These are phyloP conservation scores for Hirtodrosophila histrioides DNA, from an alignment of 2,888 invertebrate species.

Conservation along the genomic window DNA sequence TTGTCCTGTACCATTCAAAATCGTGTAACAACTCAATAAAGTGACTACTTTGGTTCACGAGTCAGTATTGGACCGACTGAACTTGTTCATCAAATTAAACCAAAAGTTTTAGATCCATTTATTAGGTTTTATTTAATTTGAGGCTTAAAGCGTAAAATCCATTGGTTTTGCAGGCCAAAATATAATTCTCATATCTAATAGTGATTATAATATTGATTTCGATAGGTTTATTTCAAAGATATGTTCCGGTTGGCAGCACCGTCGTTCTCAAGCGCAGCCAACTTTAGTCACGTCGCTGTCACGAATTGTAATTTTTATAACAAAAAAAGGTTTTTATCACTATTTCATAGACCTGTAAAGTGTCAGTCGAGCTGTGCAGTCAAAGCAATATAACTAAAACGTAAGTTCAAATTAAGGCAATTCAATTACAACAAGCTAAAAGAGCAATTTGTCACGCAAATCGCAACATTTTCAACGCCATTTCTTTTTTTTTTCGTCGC, in stretches of 20 bases:
- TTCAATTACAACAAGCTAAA: neutral
- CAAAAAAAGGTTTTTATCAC: constrained; percentile 52
- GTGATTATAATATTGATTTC: constrained; percentile 14
- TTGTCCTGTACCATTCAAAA: too few species aligned
- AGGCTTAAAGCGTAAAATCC: too few species aligned
- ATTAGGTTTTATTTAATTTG: too few species aligned
- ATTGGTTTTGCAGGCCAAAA: too few species aligned
- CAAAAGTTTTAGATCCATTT: too few species aligned
- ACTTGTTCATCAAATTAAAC: too few species aligned
- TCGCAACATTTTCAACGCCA: constrained; percentile 63
- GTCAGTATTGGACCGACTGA: too few species aligned
- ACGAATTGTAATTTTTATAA: constrained; percentile 75
- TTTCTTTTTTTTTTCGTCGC: constrained; percentile 63
- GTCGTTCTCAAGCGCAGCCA: constrained; percentile 62
- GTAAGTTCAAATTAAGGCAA: constrained; percentile 47
- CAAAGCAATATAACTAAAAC: constrained; percentile 28
- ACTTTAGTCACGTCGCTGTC: constrained; percentile 73
- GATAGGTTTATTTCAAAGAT: constrained; percentile 9
- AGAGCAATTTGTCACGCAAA: constrained; percentile 14
- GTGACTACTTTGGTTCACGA: too few species aligned
- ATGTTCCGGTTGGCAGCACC: constrained; percentile 30
- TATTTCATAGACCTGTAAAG: constrained; percentile 40
- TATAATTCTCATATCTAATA: constrained; percentile 23
- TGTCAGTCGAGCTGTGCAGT: constrained; percentile 32
- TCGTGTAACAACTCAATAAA: too few species aligned